Evolutionary conservation across 2,888 invertebrate species (phyloP).

Genomic region (Rhagium mordax): DNA sequence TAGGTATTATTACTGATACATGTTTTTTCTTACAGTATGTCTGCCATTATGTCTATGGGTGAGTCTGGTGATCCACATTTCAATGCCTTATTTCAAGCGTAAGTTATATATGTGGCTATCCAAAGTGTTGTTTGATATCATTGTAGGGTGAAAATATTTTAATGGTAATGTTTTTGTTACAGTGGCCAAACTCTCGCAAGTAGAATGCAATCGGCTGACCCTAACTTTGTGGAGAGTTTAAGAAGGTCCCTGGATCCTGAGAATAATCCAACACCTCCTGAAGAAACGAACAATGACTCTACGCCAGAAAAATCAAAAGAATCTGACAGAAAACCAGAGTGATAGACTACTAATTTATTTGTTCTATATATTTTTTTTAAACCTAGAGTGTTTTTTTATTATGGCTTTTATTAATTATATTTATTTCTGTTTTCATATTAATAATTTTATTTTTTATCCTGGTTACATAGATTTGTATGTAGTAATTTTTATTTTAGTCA

Average conservation of each 20-base stretch:
- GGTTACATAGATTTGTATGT: slow-evolving; percentile 15
- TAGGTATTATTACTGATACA: background rate
- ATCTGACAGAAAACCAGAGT: slow-evolving; percentile 13
- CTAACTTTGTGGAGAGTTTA: slow-evolving; percentile 80
- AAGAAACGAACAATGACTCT: background rate
- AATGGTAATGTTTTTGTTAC: slow-evolving; percentile 52
- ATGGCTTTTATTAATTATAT: background rate
- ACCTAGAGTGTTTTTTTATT: slow-evolving; percentile 6
- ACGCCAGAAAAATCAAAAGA: slow-evolving; percentile 6
- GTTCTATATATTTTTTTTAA: background rate
- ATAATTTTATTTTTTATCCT: background rate
- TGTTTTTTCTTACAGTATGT: slow-evolving; percentile 59
- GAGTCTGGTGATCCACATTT: slow-evolving; percentile 61
- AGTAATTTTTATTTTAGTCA: background rate
- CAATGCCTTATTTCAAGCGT: slow-evolving; percentile 63
- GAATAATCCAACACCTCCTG: slow-evolving; percentile 3
- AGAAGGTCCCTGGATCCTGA: slow-evolving; percentile 45
- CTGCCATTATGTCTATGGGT: slow-evolving; percentile 64
- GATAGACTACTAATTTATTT: slow-evolving; percentile 13
- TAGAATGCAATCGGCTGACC: slow-evolving; percentile 87
- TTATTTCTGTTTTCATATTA: background rate
- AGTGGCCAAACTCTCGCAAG: slow-evolving; percentile 85
- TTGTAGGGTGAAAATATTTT: too few species aligned
- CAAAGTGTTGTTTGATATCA: background rate
- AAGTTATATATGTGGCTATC: slow-evolving; percentile 21